Base-by-base conservation (phyloP, 2,888 invertebrate genomes). In the Campopleginae sp. region DNA sequence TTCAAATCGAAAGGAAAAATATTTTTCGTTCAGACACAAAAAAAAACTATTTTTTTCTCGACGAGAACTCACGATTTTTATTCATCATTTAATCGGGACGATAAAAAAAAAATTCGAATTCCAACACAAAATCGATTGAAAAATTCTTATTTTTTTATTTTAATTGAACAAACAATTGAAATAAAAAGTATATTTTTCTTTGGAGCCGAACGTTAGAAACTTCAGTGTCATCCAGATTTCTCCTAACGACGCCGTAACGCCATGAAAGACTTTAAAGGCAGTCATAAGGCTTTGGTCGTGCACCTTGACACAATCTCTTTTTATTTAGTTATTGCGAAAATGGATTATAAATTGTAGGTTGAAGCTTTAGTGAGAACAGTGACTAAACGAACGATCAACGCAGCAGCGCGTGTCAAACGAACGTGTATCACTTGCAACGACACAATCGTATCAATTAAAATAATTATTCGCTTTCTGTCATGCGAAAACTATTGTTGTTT, bases 281-380 rank as follows among this genome's bases (percentile, higher is more conserved):
- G 42, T n/a, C 51, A 5, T 44, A 27, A 74, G 80, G 70, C 70
- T 74, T 14, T 17, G 19, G 27, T 31, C 31, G 5, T 23, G 5
- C 63, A 76, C 81, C 81, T 63, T 81, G 70, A 76, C 81, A 76
- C 61, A 44, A 63, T 76, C 70, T 27, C 23, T 14, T 58, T 58
- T 27, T 12, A 58, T 58, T 27, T 14, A 27, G 27, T 58, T 58
- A 27, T 23, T 12, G 14, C 58, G 58, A 58, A 58, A 58, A 58
- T 12, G 27, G 14, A 58, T 58, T 14, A 58, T 58, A 14, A 58
- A 58, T 58, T 27, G 58, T 27, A 27, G 14, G 58, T 58, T 58
- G 27, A 4, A 27, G 8, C 2, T 51, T 51, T 0, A 7, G 3
- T 14, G 46, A 48, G 46, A 51, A 19, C 8, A 8, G 1, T 0